A percentile compares a stretch with the other conserved stretches of the same genome.
phyloP scores from a whole-genome alignment of 2,888 invertebrate genomes.

The Conomelus anceps region DNA sequence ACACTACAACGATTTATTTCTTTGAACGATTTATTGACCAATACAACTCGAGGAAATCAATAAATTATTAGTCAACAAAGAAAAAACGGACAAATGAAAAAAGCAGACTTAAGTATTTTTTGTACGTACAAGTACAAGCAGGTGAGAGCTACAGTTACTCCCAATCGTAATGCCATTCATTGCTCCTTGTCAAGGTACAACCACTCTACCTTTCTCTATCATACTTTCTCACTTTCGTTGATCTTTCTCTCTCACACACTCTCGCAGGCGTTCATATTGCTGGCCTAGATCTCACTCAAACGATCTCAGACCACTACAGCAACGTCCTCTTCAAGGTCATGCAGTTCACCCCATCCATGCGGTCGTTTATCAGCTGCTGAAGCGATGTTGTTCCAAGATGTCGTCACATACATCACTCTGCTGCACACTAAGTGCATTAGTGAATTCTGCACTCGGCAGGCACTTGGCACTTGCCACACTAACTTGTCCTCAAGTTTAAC shows the following conservation, averaged over 20 bases:
- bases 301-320: neutral
- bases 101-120: too few species aligned
- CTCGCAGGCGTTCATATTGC: too few species aligned
- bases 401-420: neutral
- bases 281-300: neutral
- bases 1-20: too few species aligned
- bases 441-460: neutral
- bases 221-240: neutral
- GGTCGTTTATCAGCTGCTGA: neutral
- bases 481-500: neutral
- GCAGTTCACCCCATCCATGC: neutral
- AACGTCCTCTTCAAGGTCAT: neutral
- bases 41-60: neutral
- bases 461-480: neutral
- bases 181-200: neutral
- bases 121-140: neutral
- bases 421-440: neutral
- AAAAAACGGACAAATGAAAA: neutral
- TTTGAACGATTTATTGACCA: neutral
- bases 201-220: neutral
- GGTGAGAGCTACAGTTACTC: neutral
- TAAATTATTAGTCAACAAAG: neutral
- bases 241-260: neutral
- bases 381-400: neutral
- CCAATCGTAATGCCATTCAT: neutral